phyloP scores from a whole-genome alignment of 2,797 vertebrate species.

The Nannoperca obscura region DNA sequence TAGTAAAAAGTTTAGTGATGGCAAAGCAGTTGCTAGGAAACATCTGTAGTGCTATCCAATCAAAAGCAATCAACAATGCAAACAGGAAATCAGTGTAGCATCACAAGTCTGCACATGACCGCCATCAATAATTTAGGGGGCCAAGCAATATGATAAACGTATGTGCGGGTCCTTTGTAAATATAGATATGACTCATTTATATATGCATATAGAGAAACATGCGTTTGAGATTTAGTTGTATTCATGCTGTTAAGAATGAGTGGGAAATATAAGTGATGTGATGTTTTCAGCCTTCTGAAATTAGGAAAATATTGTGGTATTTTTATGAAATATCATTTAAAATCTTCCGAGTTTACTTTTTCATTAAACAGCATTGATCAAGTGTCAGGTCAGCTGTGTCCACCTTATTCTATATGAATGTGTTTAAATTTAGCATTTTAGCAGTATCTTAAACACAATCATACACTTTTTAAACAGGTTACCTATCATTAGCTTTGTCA shows the following conservation, averaged over 20 bases:
- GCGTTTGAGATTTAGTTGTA: no score
- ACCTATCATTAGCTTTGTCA: not conserved
- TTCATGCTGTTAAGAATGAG: no score
- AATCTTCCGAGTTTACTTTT: no score
- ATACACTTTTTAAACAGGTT: not conserved
- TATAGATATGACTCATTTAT: not conserved
- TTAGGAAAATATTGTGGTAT: no score
- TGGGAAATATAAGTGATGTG: no score
- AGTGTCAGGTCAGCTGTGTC: not conserved
- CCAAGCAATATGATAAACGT: not conserved
- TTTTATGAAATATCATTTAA: no score
- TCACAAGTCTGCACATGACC: not conserved
- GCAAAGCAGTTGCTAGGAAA: not conserved
- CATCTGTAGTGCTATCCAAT: no score
- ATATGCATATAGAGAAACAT: not conserved
- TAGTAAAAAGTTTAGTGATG: not conserved
- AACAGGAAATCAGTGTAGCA: not conserved
- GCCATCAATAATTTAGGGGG: not conserved
- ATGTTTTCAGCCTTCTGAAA: no score
- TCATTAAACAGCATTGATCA: no score
- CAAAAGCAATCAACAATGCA: not conserved
- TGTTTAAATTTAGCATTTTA: no score
- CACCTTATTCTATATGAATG: not conserved
- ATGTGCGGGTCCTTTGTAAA: no score
- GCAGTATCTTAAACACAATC: no score